phyloP scores from a whole-genome alignment of 2,113 vertebrate species.

The Progne subis region DNA sequence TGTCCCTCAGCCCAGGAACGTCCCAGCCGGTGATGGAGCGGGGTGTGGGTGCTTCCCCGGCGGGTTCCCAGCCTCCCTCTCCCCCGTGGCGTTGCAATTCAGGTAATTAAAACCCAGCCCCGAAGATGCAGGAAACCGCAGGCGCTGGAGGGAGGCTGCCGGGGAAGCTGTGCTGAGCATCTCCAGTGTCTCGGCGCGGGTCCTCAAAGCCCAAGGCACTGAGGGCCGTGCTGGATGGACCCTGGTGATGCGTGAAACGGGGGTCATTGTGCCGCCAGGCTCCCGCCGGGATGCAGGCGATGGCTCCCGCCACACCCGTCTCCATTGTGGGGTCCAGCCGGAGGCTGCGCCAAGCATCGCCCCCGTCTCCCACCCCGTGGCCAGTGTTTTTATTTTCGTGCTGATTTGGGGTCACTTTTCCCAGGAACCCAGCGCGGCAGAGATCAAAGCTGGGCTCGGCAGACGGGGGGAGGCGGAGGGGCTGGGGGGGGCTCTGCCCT shows the following conservation, averaged over 20 bases:
- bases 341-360: not conserved
- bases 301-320: conserved; percentile 52
- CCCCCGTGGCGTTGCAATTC: conserved; percentile 42
- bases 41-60: not conserved
- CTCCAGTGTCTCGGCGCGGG: not conserved
- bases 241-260: not conserved
- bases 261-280: not conserved
- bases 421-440: not conserved
- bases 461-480: not conserved
- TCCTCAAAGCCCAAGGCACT: not conserved
- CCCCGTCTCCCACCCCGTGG: not conserved
- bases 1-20: not conserved
- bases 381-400: not conserved
- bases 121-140: conserved; percentile 50
- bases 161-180: not conserved
- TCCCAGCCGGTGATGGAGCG: not conserved
- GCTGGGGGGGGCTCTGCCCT: not conserved
- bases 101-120: conserved; percentile 66
- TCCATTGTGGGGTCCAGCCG: conserved; percentile 40
- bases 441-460: not conserved
- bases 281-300: conserved; percentile 26
- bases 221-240: not conserved
- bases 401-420: conserved; percentile 17
- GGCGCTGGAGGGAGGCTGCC: not conserved
- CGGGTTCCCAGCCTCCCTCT: conserved; percentile 23